phyloP scores from a whole-genome alignment of 2,113 vertebrate genomes.

The Stigmatopora nigra region DNA sequence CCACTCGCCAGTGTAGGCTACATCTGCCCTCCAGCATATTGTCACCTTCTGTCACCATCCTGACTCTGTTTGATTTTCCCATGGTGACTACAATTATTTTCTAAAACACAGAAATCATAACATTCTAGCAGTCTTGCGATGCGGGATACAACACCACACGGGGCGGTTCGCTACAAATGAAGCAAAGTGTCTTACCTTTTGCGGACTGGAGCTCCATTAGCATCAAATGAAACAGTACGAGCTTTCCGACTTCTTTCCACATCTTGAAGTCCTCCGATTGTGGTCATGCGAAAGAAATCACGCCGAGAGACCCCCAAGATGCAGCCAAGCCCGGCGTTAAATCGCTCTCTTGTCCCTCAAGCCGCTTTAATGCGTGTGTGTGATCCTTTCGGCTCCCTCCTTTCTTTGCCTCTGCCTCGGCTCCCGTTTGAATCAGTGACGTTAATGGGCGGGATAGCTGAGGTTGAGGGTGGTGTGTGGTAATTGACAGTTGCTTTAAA shows the following conservation, averaged over 20 bases:
- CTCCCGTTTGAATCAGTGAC: slow-evolving; percentile 66
- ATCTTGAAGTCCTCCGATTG: slow-evolving; percentile 60
- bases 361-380: slow-evolving; percentile 28
- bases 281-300: slow-evolving; percentile 36
- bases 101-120: neutral
- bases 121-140: neutral
- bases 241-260: slow-evolving; percentile 67
- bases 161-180: neutral
- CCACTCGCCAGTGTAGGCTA: neutral
- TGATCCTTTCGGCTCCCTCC: slow-evolving; percentile 25
- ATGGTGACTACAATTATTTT: neutral
- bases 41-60: slow-evolving; percentile 25
- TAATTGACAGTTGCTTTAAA: slow-evolving; percentile 8
- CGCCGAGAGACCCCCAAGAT: slow-evolving; percentile 27
- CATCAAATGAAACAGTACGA: slow-evolving; percentile 67
- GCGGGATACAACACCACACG: neutral
- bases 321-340: slow-evolving; percentile 8
- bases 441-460: slow-evolving; percentile 59
- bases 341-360: slow-evolving; percentile 7
- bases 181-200: slow-evolving; percentile 56
- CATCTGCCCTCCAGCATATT: slow-evolving; percentile 24
- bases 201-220: slow-evolving; percentile 60
- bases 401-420: slow-evolving; percentile 39
- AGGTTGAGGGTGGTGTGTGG: slow-evolving; percentile 16
- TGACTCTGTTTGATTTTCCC: neutral